Percentiles rank a stretch among this genome's conserved stretches.
phyloP scores from a whole-genome alignment of 2,797 vertebrate species.

The Parambassis ranga region DNA sequence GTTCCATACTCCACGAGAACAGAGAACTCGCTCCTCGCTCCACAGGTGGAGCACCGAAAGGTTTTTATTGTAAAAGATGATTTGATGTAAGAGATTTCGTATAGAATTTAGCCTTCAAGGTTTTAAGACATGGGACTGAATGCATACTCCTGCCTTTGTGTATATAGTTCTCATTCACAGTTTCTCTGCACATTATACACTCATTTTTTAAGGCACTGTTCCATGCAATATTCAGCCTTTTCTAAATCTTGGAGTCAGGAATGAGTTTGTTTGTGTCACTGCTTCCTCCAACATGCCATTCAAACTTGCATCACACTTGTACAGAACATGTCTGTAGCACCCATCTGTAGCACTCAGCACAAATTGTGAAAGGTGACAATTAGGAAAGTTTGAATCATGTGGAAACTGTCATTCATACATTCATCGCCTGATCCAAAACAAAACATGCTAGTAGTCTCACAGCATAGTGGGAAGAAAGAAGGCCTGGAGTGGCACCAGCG shows the following conservation, averaged over 20 bases:
- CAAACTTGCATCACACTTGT: constrained; percentile 22
- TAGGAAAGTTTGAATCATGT: constrained; percentile 23
- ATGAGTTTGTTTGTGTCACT: constrained; percentile 17
- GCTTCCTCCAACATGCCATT: constrained; percentile 23
- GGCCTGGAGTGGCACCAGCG: constrained; percentile 5
- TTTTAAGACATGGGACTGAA: too few relatives aligned
- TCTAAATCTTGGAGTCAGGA: neutral
- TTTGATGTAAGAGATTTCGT: too few relatives aligned
- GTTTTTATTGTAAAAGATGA: too few relatives aligned
- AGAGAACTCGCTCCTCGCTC: too few relatives aligned
- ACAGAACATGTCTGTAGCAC: constrained; percentile 3
- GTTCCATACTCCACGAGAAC: too few relatives aligned
- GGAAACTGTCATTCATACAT: constrained; percentile 16
- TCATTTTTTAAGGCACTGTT: neutral
- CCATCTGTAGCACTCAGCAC: constrained; percentile 34
- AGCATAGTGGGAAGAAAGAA: constrained; percentile 23
- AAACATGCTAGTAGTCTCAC: constrained; percentile 17
- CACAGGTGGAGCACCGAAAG: too few relatives aligned
- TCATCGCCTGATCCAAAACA: constrained; percentile 10
- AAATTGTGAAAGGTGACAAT: constrained; percentile 44
- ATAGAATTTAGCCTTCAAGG: too few relatives aligned
- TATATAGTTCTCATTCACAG: too few relatives aligned
- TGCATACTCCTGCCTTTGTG: too few relatives aligned
- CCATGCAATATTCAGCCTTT: neutral
- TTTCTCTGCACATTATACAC: neutral